A percentile compares a stretch with the other conserved stretches of the same genome.
Evolutionary conservation across 2,797 vertebrate species (phyloP).

Genomic region (Neosalanx taihuensis): DNA sequence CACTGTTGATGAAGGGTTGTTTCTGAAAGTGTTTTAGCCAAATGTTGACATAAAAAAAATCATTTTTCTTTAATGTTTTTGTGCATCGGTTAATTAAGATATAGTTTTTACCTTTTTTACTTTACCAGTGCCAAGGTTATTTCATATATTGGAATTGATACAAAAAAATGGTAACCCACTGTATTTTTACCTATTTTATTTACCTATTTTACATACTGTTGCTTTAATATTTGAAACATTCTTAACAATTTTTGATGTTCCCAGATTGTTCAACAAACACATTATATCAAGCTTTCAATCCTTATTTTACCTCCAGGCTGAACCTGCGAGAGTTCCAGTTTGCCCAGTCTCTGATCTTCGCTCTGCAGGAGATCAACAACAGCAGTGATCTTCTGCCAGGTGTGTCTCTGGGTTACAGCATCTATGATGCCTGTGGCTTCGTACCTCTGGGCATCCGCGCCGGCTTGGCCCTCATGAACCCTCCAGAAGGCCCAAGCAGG

Average conservation of each 20-base stretch:
- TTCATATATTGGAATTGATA: neutral
- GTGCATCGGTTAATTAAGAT: too few relatives aligned
- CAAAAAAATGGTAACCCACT: too few relatives aligned
- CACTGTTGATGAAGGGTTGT: too few relatives aligned
- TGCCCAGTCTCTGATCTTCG: slow-evolving; percentile 50
- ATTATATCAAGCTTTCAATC: too few relatives aligned
- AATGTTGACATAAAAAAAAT: too few relatives aligned
- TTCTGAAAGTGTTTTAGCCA: too few relatives aligned
- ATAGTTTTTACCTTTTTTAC: too few relatives aligned
- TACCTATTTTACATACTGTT: neutral
- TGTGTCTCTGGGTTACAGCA: slow-evolving; percentile 46
- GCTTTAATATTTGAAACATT: neutral
- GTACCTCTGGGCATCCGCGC: slow-evolving; percentile 28
- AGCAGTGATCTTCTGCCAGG: slow-evolving; percentile 45
- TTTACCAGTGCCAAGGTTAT: neutral
- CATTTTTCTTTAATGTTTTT: too few relatives aligned
- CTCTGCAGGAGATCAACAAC: slow-evolving; percentile 57
- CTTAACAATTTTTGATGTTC: too few relatives aligned
- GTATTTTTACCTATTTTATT: neutral
- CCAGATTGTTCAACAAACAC: too few relatives aligned
- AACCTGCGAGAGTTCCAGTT: slow-evolving; percentile 45
- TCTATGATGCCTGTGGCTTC: slow-evolving; percentile 46
- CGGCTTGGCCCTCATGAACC: slow-evolving; percentile 46
- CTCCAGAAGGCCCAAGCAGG: slow-evolving; percentile 13
- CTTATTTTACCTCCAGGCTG: slow-evolving; percentile 21